Base-by-base conservation (phyloP, 2,113 vertebrate genomes). In the Shinisaurus crocodilurus region DNA sequence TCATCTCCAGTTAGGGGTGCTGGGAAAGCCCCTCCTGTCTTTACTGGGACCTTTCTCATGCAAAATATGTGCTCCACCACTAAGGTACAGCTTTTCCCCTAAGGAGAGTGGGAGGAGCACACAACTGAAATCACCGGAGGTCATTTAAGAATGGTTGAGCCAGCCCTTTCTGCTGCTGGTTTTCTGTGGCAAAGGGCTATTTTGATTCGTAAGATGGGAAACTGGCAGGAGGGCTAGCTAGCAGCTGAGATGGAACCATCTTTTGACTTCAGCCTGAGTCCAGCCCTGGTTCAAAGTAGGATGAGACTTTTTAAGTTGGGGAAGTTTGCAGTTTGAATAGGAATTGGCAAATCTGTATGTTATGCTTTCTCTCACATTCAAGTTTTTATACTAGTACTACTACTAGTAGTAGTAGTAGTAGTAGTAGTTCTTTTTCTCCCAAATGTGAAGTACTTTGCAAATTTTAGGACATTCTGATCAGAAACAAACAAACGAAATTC, bases 71-170 rank as follows among this genome's bases (percentile, higher is more conserved):
- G n/a, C n/a, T n/a, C n/a, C n/a, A n/a, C n/a, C n/a, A n/a, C n/a
- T n/a, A n/a, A n/a, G n/a, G 27, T 80, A 80, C 10, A 80, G 45
- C 23, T 9, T 7, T 48, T 79, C 9, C 45, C 77, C 13, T 13
- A 13, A 48, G 5, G 18, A 32, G 1, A 32, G 10, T 43, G 2
- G n/a, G 8, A n/a, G 16, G 2, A 18, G 6, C 1, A 25, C 25
- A 29, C 18, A 27, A 2, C 32, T n/a, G 20, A 76, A 87, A 32
- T 63, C 40, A 63, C 25, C 8, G 6, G 8, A 34, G 32, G 50
- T 54, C 15, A n/a, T 57, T 54, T 82, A 16, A 18, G 57, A 32
- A n/a, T 25, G 50, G n/a, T 50, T 80, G 45, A 79, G 76, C 45
- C 25, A 79, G 79, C 48, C 29, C 12, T 54, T 29, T 29, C 5